Base-by-base conservation (phyloP, 2,797 vertebrate genomes). In the Dallia pectoralis region DNA sequence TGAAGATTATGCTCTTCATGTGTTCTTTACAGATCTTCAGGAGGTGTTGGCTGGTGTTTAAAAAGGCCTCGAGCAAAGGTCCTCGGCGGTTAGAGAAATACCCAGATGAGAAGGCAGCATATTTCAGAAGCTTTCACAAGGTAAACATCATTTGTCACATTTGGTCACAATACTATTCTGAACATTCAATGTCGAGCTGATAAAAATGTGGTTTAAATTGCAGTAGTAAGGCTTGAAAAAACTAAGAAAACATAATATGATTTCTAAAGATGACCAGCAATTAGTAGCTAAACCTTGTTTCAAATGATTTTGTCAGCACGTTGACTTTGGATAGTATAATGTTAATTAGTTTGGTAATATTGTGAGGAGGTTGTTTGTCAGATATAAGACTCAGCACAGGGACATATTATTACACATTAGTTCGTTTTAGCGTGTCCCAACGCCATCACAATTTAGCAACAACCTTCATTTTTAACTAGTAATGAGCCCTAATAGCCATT, bases 21-120 rank as follows among this genome's bases (percentile, higher is more conserved):
- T 69, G 78, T 68, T 67, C 22, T 27, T 25, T 14, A 66, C 93
- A 99, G 97, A 98, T 99, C 90, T 99, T 96, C 91, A 94, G 97
- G 72, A 94, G 97, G 83, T 98, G 96, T 86, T 99, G 97, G 97
- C 88, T 99, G 80, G 97, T 99, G 84, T 99, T 99, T 92, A 99
- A 98, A 91, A 99, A 99, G 81, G 97, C 97, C 36, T 99, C 97
- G 56, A 99, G 97, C 89, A 99, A 99, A 94, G 98, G 98, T 74
- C 97, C 98, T 8, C 91, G 97, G 61, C 93, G 98, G 74, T 89
- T 99, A 84, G 98, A 99, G 91, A 99, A 99, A 88, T 99, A 99
- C 91, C 95, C 97, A 15, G 98, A 99, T 82, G 98, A 99, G 88
- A 99, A 99, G 83, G 96, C 97, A 72, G 98, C 98, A 0, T 99